Percentiles rank a stretch among this genome's conserved stretches.
Evolutionary conservation across 2,797 vertebrate genomes (phyloP).

Genomic region (Melopsittacus undulatus): DNA sequence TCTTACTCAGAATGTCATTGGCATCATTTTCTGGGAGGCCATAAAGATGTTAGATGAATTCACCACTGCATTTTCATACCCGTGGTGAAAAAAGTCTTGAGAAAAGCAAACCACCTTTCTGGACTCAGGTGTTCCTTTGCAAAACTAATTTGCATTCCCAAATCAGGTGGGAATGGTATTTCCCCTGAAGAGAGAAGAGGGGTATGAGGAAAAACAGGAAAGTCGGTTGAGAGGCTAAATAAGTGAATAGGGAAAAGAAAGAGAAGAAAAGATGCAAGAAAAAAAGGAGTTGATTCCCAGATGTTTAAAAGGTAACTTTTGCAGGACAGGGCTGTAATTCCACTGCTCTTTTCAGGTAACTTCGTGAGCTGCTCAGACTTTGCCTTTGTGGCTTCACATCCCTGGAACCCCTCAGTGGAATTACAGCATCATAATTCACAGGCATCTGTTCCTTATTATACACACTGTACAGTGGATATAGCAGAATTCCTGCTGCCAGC

Average conservation of each 20-base stretch:
- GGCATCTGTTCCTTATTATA: conserved; percentile 15
- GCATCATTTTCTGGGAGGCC: neutral
- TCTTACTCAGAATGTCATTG: neutral
- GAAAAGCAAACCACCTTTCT: neutral
- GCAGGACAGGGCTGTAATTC: neutral
- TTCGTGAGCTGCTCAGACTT: neutral
- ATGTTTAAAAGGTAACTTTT: neutral
- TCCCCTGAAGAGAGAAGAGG: neutral
- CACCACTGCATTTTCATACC: neutral
- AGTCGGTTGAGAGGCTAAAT: neutral
- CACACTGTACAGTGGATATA: neutral
- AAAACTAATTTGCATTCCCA: neutral
- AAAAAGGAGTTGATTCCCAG: neutral
- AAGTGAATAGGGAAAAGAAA: neutral
- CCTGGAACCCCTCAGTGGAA: conserved; percentile 17
- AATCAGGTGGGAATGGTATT: neutral
- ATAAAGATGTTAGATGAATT: neutral
- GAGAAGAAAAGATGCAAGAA: neutral
- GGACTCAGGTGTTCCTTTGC: neutral
- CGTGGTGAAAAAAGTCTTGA: neutral
- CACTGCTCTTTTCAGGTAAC: neutral
- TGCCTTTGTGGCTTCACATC: conserved; percentile 4
- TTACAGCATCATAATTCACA: conserved; percentile 1
- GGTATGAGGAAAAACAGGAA: neutral
- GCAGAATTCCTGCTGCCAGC: conserved; percentile 42